Base-by-base conservation (phyloP, 2,888 invertebrate species). In the Peribatodes rhomboidaria region DNA sequence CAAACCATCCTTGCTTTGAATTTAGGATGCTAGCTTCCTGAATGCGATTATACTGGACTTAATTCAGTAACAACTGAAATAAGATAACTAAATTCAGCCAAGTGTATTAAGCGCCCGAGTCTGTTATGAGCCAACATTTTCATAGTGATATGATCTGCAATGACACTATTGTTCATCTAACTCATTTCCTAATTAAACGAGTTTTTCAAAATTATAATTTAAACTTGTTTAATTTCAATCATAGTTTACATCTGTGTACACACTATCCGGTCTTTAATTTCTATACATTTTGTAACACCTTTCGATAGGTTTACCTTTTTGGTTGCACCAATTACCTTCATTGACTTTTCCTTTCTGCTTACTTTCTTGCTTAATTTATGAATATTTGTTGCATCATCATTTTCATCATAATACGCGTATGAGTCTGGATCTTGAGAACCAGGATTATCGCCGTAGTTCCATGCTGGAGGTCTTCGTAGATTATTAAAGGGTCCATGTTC, bases 241-340 rank as follows among this genome's bases (percentile, higher is more conserved):
- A 35, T 16, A 33, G n/a, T 11, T 41, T 44, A 22, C 18, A 37
- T 8, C 4, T 56, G 6, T 60, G 47, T 75, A 69, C 87, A 88
- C 11, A 88, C 82, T 65, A 88, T 79, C 59, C 85, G 78, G 16
- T 83, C 77, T 33, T 65, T 61, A 52, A 85, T 80, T 69, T 87
- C 84, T 18, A 85, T 67, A 71, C 87, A 87, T 67, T 72, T 76
- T 9, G 81, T 71, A 3, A 67, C 71, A 37, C n/a, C 27, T 27
- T 33, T 52, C 22, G 0, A 47, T 20, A 16, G 16, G 27, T 11
- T 42, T 9, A 27, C 1, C 13, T 11, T 42, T 55, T 14, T 27
- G 2, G 27, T 58, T 33, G 13, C 10, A n/a, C n/a, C 41, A 14
- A 11, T 1, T 8, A 11, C 18, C 20, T 4, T 41, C 4, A 16